Percentiles rank a stretch among this genome's conserved stretches.
phyloP scores from a whole-genome alignment of 2,113 vertebrate genomes.

The Myiozetetes cayanensis region DNA sequence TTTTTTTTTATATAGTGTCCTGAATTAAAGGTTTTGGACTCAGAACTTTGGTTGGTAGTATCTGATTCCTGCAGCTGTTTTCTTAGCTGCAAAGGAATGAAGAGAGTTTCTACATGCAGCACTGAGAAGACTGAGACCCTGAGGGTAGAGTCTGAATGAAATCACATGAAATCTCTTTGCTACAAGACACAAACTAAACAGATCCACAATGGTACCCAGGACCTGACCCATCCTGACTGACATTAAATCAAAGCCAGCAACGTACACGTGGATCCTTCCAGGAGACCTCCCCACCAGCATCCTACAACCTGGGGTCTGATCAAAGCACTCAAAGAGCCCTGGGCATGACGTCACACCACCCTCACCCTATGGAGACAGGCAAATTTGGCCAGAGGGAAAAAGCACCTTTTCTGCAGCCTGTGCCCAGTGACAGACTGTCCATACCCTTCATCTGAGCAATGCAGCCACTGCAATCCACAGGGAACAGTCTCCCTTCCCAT shows the following conservation, averaged over 20 bases:
- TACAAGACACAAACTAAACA: background rate
- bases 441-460: background rate
- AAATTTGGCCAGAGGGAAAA: background rate
- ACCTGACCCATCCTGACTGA: background rate
- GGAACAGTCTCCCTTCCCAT: background rate
- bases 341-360: fast-evolving
- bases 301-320: background rate
- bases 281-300: background rate
- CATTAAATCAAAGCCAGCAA: background rate
- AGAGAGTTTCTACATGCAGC: background rate
- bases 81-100: background rate
- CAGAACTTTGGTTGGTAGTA: background rate
- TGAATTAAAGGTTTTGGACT: background rate
- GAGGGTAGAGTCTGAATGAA: background rate
- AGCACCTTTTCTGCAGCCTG: background rate
- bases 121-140: background rate
- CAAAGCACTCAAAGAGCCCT: background rate
- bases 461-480: background rate
- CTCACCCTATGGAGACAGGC: background rate
- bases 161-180: background rate
- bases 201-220: background rate
- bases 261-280: background rate
- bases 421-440: background rate
- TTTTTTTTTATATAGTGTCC: background rate
- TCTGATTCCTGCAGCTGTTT: background rate